Percentiles rank a stretch among this genome's conserved stretches.
Evolutionary conservation across 1,140 invertebrate species (phyloP).

Genomic region (Bombyx mori): ASM3026992v2 NC_085126.1:4804001-4804500

Average conservation of each 20-base stretch:
- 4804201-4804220: constrained; percentile 53
- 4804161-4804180: constrained; percentile 58
- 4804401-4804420: constrained; percentile 81
- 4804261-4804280: constrained; percentile 89
- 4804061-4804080: neutral
- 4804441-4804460: constrained; percentile 90
- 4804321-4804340: constrained; percentile 95
- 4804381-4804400: constrained; percentile 78
- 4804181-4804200: constrained; percentile 61
- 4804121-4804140: constrained; percentile 5
- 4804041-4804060: constrained; percentile 10
- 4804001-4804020: too few species aligned
- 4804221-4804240: constrained; percentile 79
- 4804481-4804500: constrained; percentile 85
- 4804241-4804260: constrained; percentile 89
- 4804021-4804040: constrained; percentile 20
- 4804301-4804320: constrained; percentile 96
- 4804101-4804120: too few species aligned
- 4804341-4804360: constrained; percentile 83
- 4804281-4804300: constrained; percentile 98
- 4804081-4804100: too few species aligned
- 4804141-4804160: constrained; percentile 37
- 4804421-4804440: constrained; percentile 86
- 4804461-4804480: constrained; percentile 89
- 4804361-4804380: constrained; percentile 47